Evolutionary conservation across 92 coral and sea anemone species (phyloP).

Genomic region (Phenganax subtilis): DNA sequence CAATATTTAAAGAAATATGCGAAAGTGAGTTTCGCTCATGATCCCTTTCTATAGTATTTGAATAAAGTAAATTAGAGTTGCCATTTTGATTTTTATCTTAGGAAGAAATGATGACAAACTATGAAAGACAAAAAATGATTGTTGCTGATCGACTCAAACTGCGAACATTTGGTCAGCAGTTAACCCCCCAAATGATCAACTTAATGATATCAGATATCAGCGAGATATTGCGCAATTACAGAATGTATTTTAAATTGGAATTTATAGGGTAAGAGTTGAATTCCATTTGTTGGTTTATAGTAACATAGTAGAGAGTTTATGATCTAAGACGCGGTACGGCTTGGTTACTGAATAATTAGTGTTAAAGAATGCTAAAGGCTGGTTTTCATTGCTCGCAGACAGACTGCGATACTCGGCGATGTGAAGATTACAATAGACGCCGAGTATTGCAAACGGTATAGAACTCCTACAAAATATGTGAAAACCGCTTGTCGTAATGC

Average conservation of each 20-base stretch:
- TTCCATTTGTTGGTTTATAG: neutral
- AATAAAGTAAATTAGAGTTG: too few species aligned
- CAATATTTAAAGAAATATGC: conserved; percentile 26
- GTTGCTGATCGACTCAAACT: conserved; percentile 58
- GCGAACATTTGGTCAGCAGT: conserved; percentile 41
- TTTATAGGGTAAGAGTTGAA: conserved; percentile 58
- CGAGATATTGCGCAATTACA: conserved; percentile 67
- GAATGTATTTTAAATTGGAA: conserved; percentile 54
- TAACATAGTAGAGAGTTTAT: too few species aligned
- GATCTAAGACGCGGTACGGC: too few species aligned
- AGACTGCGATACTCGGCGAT: too few species aligned
- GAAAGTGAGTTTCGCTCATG: conserved; percentile 13
- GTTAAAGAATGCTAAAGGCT: too few species aligned
- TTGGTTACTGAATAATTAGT: too few species aligned
- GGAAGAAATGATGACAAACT: conserved; percentile 70
- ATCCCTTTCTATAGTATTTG: neutral
- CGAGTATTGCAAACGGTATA: too few species aligned
- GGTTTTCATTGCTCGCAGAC: too few species aligned
- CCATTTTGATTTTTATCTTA: conserved; percentile 11
- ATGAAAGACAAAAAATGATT: conserved; percentile 72
- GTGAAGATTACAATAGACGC: too few species aligned
- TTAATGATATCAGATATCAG: conserved; percentile 62
- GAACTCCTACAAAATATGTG: too few species aligned
- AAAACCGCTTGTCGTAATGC: too few species aligned
- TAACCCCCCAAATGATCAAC: conserved; percentile 64